phyloP scores from a whole-genome alignment of 2,797 vertebrate species.

The Leptatherina wallacei region DNA sequence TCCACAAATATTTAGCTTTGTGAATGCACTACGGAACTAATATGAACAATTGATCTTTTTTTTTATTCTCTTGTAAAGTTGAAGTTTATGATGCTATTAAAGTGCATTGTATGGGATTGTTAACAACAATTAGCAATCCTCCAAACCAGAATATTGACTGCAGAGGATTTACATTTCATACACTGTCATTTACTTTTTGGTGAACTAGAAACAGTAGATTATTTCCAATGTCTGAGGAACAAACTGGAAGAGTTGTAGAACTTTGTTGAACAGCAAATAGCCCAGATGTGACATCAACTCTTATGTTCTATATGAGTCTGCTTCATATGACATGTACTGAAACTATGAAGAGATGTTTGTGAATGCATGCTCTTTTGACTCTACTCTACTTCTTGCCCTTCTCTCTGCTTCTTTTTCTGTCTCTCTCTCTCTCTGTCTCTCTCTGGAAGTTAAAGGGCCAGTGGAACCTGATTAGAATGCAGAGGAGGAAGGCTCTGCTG shows the following conservation, averaged over 20 bases:
- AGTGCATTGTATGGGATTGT: too few species aligned
- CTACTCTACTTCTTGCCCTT: slow-evolving; percentile 2
- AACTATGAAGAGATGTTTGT: slow-evolving; percentile 17
- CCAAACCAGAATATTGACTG: too few species aligned
- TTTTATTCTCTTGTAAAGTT: too few species aligned
- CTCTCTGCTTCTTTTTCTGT: not conserved
- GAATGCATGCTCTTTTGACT: slow-evolving; percentile 7
- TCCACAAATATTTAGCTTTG: too few species aligned
- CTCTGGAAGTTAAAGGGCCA: slow-evolving; percentile 70
- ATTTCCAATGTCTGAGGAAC: too few species aligned
- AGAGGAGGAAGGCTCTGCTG: slow-evolving; percentile 80
- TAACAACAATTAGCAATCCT: too few species aligned
- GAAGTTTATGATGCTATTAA: too few species aligned
- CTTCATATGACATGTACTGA: slow-evolving; percentile 1
- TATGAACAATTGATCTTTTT: too few species aligned
- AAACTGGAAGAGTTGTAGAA: not conserved
- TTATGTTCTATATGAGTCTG: not conserved
- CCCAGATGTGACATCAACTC: slow-evolving; percentile 4
- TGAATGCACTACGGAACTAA: too few species aligned
- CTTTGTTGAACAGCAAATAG: not conserved
- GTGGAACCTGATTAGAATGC: slow-evolving; percentile 78
- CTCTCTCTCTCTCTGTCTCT: not conserved
- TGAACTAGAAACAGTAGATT: too few species aligned
- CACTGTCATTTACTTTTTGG: too few species aligned
- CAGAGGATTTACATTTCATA: too few species aligned